Evolutionary conservation across 1,140 invertebrate species (phyloP).

Genomic region (Triops cancriformis): DNA sequence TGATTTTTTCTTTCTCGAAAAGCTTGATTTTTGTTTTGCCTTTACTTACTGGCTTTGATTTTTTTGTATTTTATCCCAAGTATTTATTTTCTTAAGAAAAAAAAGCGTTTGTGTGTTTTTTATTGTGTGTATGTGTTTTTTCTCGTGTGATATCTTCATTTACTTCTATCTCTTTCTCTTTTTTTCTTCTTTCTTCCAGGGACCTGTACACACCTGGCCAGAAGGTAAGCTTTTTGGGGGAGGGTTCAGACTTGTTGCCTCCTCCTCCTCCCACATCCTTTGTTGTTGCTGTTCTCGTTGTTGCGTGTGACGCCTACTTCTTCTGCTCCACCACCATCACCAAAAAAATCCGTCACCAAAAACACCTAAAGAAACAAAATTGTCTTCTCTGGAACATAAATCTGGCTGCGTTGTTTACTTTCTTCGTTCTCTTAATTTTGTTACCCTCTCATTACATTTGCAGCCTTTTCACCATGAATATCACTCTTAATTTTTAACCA

Average conservation of each 20-base stretch:
- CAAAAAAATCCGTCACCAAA: neutral
- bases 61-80: too few species aligned
- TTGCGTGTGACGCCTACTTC: slow-evolving; percentile 9
- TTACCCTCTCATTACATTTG: too few species aligned
- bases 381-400: too few species aligned
- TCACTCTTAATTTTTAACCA: too few species aligned
- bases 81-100: neutral
- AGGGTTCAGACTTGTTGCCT: neutral
- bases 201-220: slow-evolving; percentile 12
- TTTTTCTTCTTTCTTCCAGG: slow-evolving; percentile 12
- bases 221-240: neutral
- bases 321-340: neutral
- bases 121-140: neutral
- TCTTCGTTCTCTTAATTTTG: too few species aligned
- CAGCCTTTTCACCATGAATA: too few species aligned
- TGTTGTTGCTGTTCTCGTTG: slow-evolving; percentile 9
- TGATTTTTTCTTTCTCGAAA: neutral
- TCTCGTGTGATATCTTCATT: neutral
- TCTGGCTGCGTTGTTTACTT: too few species aligned
- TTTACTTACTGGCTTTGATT: neutral
- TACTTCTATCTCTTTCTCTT: slow-evolving; percentile 14
- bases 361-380: neutral
- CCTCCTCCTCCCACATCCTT: slow-evolving; percentile 7
- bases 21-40: neutral
- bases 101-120: neutral